These are phyloP conservation scores for Phalanger gymnotis DNA, from an alignment of 2,797 vertebrate genomes.

Conservation along the genomic window DNA sequence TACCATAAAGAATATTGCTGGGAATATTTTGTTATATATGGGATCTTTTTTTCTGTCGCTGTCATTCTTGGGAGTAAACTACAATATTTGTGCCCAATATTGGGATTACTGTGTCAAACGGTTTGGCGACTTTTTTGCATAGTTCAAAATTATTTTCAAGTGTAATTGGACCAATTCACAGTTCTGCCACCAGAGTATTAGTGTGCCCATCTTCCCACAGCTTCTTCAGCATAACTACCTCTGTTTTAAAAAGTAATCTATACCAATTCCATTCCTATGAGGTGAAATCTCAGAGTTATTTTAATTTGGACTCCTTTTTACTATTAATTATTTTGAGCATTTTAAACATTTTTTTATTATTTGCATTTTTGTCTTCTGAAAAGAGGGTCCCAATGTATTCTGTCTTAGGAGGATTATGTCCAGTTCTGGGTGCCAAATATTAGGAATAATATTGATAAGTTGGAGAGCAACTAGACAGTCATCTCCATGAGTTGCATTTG, in stretches of 20 bases:
- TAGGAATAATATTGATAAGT: background rate
- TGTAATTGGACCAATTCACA: background rate
- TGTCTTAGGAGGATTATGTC: background rate
- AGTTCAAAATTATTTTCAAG: background rate
- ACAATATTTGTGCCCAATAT: background rate
- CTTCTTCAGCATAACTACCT: background rate
- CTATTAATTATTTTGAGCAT: background rate
- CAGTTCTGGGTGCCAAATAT: background rate
- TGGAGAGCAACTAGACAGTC: background rate
- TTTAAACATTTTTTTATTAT: background rate
- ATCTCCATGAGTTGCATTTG: background rate
- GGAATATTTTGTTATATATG: background rate
- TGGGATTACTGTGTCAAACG: too few species aligned
- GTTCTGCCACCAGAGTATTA: background rate
- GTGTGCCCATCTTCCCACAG: background rate
- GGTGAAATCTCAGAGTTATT: background rate
- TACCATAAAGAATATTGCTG: background rate
- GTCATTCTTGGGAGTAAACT: background rate
- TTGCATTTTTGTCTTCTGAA: background rate
- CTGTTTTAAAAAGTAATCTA: background rate
- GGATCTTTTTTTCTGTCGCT: background rate
- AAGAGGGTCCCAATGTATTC: background rate
- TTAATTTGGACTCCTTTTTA: background rate
- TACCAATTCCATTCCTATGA: background rate
- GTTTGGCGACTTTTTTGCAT: background rate